Percentiles rank a stretch among this genome's conserved stretches.
phyloP scores from a whole-genome alignment of 2,888 invertebrate species.

The Cryptosula pallasiana region DNA sequence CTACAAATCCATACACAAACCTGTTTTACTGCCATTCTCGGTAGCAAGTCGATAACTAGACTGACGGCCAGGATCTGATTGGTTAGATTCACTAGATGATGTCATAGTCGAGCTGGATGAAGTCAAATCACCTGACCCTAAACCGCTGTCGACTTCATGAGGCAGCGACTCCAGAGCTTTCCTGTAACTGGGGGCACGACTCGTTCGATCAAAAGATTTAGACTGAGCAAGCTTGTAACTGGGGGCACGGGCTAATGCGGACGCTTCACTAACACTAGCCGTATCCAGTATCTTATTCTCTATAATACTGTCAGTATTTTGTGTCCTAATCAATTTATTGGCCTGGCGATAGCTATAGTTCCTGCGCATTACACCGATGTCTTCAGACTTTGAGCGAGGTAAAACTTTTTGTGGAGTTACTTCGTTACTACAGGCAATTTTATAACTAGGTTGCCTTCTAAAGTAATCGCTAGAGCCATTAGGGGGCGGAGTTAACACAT shows the following conservation, averaged over 20 bases:
- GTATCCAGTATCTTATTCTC: background rate
- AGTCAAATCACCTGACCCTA: slow-evolving; percentile 14
- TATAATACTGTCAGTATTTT: background rate
- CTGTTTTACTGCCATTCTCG: background rate
- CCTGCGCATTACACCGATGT: background rate
- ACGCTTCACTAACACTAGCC: background rate
- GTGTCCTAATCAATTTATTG: background rate
- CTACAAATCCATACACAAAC: too few species aligned
- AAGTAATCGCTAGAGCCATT: background rate
- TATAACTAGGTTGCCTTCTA: background rate
- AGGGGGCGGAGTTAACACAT: background rate
- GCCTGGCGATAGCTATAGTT: slow-evolving; percentile 14
- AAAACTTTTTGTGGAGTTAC: background rate
- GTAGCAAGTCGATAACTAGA: background rate
- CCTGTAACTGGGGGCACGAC: slow-evolving; percentile 16
- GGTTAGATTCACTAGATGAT: slow-evolving; percentile 5
- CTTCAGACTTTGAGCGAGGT: background rate
- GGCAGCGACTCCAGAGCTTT: background rate
- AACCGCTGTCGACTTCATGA: background rate
- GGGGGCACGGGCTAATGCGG: background rate
- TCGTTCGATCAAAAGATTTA: background rate
- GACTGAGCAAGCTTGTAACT: slow-evolving; percentile 17
- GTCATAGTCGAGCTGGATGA: slow-evolving; percentile 11
- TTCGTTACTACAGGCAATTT: slow-evolving; percentile 19
- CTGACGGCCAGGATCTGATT: background rate